Evolutionary conservation across 2,888 invertebrate species (phyloP), one percentile per base, ranked within the genome.

Genomic region (Thecophora atra): DNA sequence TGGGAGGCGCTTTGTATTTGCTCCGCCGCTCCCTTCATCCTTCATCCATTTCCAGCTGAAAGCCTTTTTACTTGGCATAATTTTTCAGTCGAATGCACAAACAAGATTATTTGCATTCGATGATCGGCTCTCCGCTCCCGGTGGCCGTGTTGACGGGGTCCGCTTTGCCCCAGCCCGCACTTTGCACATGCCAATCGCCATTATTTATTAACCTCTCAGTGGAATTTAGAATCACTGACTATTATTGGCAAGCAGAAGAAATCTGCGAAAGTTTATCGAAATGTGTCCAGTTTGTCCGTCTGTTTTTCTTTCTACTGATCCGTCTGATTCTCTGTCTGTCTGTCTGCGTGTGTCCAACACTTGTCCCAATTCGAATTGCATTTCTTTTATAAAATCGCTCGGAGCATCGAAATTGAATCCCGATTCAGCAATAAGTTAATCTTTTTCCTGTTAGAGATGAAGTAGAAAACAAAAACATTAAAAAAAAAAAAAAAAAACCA

Each of bases 71-170:
- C 42, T 67, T 54, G 54, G 54, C 54, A 37, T 56, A 19, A 67
- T 67, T 67, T 67, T 67, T 42, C 67, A 67, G 37, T 24, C 24
- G 67, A 67, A 67, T 54, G 56, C 67, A 56, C 56, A 67, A 67
- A 67, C 54, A 54, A 54, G 67, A 67, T 67, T 67, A 67, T 67
- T 56, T 56, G 67, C 54, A 67, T 67, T 67, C 67, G 13, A 30
- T 42, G 15, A 54, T 54, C 54, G 5, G 19, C 19, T 21, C n/a
- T n/a, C 5, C 5, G 4, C 64, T 44, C 24, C 44, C 26, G 15
- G 37, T 37, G 37, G 37, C 6, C 37, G 6, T n/a, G 62, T 19
- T 19, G 17, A 62, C 30, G 30, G 30, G n/a, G 2, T 19, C 37
- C 62, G 17, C 3, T 26, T 30, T 60, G 28, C n/a, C 28, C 26